Conservation (phyloP, 1,140 invertebrate species). For the Paraescarpia echinospica region DNA sequence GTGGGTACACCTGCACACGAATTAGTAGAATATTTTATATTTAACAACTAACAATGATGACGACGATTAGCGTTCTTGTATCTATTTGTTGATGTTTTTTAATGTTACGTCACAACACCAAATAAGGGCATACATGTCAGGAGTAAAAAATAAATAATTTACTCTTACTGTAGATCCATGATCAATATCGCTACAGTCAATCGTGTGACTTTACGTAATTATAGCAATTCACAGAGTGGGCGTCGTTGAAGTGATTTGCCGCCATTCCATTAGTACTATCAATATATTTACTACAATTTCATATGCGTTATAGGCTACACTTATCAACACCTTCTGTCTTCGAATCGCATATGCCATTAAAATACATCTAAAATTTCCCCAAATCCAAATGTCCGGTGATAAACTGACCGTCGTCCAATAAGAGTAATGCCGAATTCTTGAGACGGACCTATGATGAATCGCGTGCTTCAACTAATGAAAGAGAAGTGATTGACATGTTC, state of each 20-base stretch:
- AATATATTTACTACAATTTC: background rate
- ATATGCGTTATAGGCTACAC: background rate
- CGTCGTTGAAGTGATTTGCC: background rate
- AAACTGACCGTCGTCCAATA: background rate
- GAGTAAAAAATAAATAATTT: background rate
- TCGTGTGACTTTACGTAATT: background rate
- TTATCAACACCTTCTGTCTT: background rate
- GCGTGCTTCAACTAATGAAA: background rate
- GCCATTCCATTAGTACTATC: background rate
- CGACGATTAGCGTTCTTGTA: too few relatives aligned
- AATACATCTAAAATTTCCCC: background rate
- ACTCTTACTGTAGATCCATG: background rate
- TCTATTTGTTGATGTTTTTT: background rate
- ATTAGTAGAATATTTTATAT: background rate
- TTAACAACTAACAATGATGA: background rate
- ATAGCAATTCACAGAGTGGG: background rate
- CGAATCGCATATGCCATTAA: background rate
- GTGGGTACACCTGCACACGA: background rate
- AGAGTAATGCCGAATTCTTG: background rate
- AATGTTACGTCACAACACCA: background rate
- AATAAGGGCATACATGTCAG: background rate
- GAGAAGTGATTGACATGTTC: background rate
- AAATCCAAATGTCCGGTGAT: background rate
- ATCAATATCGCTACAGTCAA: background rate
- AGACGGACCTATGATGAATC: background rate